These are phyloP conservation scores for Astyanax mexicanus DNA, from an alignment of 2,797 vertebrate genomes.

Conservation along the genomic window DNA sequence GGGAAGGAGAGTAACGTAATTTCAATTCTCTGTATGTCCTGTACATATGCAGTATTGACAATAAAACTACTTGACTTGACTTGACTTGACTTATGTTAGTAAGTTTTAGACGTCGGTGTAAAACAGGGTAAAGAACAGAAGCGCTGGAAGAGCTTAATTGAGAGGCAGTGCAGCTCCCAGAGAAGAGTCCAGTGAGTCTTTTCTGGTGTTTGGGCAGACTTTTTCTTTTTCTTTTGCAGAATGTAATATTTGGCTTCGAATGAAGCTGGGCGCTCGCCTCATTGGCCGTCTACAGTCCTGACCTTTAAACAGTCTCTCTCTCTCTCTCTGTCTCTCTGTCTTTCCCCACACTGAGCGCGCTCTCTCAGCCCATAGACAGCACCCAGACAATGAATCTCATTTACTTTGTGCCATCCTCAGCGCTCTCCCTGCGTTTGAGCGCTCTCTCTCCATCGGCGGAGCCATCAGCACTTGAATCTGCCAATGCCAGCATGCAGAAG, in stretches of 20 bases:
- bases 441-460: conserved; percentile 34
- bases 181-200: conserved; percentile 31
- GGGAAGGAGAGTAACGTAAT: too few species aligned
- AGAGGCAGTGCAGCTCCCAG: conserved; percentile 19
- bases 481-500: conserved; percentile 30
- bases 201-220: conserved; percentile 48
- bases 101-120: background rate
- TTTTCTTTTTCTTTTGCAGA: conserved; percentile 59
- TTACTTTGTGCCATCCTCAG: conserved; percentile 68
- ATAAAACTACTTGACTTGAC: too few species aligned
- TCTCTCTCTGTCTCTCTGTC: conserved; percentile 75
- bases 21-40: too few species aligned
- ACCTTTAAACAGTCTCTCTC: conserved; percentile 79
- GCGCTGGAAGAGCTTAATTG: background rate
- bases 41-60: too few species aligned
- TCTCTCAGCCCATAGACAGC: conserved; percentile 74
- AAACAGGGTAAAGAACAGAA: background rate
- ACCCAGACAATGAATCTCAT: conserved; percentile 76
- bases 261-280: conserved; percentile 73
- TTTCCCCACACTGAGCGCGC: conserved; percentile 75
- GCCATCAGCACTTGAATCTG: conserved; percentile 42
- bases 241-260: conserved; percentile 68
- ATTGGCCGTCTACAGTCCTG: conserved; percentile 73
- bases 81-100: too few species aligned
- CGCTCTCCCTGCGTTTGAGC: conserved; percentile 42